Base-by-base conservation (phyloP, 2,888 invertebrate genomes). In the Cantharis rustica region DNA sequence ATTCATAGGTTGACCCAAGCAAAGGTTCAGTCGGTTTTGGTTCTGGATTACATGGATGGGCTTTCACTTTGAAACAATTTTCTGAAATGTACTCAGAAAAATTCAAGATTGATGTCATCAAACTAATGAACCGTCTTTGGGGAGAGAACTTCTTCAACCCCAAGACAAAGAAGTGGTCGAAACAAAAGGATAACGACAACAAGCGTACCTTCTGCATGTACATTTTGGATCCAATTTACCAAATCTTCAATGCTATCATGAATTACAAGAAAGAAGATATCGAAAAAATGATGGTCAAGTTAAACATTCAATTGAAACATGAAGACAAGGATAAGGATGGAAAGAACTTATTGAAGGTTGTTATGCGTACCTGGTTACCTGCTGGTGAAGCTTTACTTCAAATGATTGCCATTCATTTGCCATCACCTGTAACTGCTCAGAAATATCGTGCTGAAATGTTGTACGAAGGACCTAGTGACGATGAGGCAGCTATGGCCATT, bases 321-420 rank as follows among this genome's bases (percentile, higher is more conserved):
- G 99, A 99, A 88, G 99, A 99, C 87, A 93, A 95, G 86, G 98
- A 99, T 81, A 95, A 97, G 89, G 97, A 98, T 83, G 98, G 98
- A 84, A 99, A 99, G 88, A 95, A 94, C 78, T 91, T 99, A 81
- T 92, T 99, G 84, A 99, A 99, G 92, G 94, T 96, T 82, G 96
- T 99, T 80, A 99, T 99, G 99, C 94, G 99, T 84, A 96, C 96
- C 79, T 99, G 99, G 99, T 91, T 99, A 89, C 99, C 99, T 74
- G 99, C 99, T 87, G 99, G 99, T 84, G 99, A 99, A 89, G 98
- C 99, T 86, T 91, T 99, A 85, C 96, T 99, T 90, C 98, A 99
- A 93, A 99, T 99, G 99, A 99, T 99, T 90, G 97, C 98, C 90
- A 98, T 99, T 88, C 99, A 99, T 88, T 91, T 99, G 88, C 99